Percentiles rank a stretch among this genome's conserved stretches.
phyloP scores from a whole-genome alignment of 2,113 vertebrate species.

The Apistogramma diplotaenia region DNA sequence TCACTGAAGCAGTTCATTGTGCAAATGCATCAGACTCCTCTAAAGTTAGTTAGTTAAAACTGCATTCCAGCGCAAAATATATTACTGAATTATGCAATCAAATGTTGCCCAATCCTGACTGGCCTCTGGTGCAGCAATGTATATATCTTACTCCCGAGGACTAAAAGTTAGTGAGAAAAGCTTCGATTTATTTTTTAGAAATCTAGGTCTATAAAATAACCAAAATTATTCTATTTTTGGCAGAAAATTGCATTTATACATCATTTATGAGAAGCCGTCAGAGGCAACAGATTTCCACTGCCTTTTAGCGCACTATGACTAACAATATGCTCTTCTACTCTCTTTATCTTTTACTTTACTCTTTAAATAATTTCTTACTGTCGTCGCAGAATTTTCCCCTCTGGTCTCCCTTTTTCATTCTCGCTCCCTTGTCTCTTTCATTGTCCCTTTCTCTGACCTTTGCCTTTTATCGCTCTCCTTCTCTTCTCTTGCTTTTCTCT shows the following conservation, averaged over 20 bases:
- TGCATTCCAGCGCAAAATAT: no score
- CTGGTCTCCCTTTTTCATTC: conserved; percentile 6
- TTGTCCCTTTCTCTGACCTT: conserved; percentile 30
- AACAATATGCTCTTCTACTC: not conserved
- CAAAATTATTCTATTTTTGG: not conserved
- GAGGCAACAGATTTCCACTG: not conserved
- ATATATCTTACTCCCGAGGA: no score
- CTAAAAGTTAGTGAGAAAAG: not conserved
- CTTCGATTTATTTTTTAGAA: not conserved
- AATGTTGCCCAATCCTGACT: no score
- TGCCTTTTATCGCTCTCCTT: conserved; percentile 18
- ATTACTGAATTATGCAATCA: no score
- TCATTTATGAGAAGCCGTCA: not conserved
- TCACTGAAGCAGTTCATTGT: not conserved
- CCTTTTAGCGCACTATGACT: not conserved
- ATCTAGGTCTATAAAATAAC: not conserved
- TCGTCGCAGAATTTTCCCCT: not conserved
- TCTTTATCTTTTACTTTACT: not conserved
- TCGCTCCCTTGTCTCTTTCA: not conserved
- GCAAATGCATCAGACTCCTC: not conserved
- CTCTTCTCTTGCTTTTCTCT: conserved; percentile 22
- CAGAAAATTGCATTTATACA: not conserved
- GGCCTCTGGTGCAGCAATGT: not conserved
- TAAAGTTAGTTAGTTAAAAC: not conserved
- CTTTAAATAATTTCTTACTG: not conserved